Base-by-base conservation (phyloP, 2,888 invertebrate genomes). In the Isotomurus palustris region DNA sequence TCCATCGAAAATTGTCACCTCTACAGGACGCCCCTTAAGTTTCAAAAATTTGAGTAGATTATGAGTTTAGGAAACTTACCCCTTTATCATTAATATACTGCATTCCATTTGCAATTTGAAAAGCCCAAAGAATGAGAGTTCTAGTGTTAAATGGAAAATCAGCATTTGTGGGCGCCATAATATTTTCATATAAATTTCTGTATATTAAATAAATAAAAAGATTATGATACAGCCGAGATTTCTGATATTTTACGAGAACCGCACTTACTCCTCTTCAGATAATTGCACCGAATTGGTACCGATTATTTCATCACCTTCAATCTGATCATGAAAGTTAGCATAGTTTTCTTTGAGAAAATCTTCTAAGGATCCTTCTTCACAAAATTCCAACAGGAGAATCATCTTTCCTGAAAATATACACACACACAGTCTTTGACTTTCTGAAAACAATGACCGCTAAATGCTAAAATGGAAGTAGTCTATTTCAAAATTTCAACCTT, bases 131-230 rank as follows among this genome's bases (percentile, higher is more conserved):
- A 4, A 56, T 21, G 6, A 47, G 28, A 5, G 47, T 47, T 24
- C 19, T 47, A 4, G 47, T 27, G 28, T 47, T 47, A 19, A 47
- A 47, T 24, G 14, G 1, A 22, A 41, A 44, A 40, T 55, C 36
- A 36, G 35, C 41, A n/a, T 19, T 24, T 14, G n/a, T 28, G 10
- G 41, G 21, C 1, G 45, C 36, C 47, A 45, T 51, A 12, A 45
- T 45, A 27, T 56, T 56, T 32, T 56, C 49, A 28, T 56, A 56
- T 12, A 56, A 29, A 36, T 17, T 56, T 25, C 56, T 56, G 24
- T 21, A 10, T 14, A 2, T 12, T n/a, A 36, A 41, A 44, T 22
- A 22, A 44, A 24, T 6, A 44, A 19, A 44, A 10, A 32, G 8
- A 14, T 32, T 32, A 14, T 14, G 14, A 32, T 8, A 32, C 32